phyloP scores from a whole-genome alignment of 2,797 vertebrate genomes.

The Spheniscus humboldti region DNA sequence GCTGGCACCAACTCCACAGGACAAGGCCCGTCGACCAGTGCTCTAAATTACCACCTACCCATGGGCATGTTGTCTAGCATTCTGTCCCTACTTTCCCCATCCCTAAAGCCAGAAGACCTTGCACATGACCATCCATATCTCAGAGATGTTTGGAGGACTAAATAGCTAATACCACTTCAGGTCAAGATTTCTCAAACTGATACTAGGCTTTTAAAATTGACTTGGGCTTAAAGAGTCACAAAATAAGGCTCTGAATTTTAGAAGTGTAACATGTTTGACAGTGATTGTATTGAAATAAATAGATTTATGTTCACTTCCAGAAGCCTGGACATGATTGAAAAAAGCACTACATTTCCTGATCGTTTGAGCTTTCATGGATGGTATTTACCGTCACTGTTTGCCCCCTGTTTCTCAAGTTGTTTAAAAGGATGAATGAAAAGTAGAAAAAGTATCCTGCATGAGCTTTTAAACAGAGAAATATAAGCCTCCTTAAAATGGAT shows the following conservation, averaged over 20 bases:
- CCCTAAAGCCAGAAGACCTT: not conserved
- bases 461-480: not conserved
- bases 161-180: not conserved
- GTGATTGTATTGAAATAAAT: not conserved
- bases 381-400: not conserved
- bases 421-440: not conserved
- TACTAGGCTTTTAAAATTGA: not conserved
- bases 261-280: not conserved
- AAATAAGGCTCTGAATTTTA: not conserved
- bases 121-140: not conserved
- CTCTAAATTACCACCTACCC: not conserved
- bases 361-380: not conserved
- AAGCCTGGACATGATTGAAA: not conserved
- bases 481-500: not conserved
- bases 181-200: not conserved
- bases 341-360: not conserved
- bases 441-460: not conserved
- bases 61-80: not conserved
- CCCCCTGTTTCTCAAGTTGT: not conserved
- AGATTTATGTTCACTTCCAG: not conserved
- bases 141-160: not conserved
- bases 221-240: not conserved
- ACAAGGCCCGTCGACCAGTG: rapidly evolving
- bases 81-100: not conserved
- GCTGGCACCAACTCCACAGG: not conserved